Percentiles rank a stretch among this genome's conserved stretches.
phyloP scores from a whole-genome alignment of 2,888 invertebrate species.

The Neoaliturus tenellus region DNA sequence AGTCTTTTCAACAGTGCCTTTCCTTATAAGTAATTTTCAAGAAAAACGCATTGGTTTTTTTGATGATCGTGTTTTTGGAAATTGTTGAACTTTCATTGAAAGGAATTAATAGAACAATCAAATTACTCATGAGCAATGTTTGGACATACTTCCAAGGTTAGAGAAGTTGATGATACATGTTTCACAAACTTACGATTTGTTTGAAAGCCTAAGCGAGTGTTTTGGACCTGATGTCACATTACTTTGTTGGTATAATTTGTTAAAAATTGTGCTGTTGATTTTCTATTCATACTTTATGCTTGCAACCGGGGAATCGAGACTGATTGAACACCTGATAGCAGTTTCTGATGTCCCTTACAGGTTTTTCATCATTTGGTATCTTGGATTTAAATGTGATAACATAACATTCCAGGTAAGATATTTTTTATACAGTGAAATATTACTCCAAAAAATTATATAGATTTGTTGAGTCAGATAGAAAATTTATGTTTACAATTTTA shows the following conservation, averaged over 20 bases:
- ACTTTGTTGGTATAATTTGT: slow-evolving; percentile 7
- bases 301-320: neutral
- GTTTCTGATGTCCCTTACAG: slow-evolving; percentile 25
- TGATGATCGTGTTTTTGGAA: neutral
- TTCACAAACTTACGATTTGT: neutral
- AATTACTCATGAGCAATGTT: neutral
- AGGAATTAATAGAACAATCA: neutral
- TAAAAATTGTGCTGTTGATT: neutral
- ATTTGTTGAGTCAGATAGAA: too few relatives aligned
- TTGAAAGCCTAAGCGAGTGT: slow-evolving; percentile 4
- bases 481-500: too few relatives aligned
- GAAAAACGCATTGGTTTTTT: neutral
- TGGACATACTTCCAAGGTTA: neutral
- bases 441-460: too few relatives aligned
- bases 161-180: neutral
- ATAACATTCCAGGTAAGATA: slow-evolving; percentile 26
- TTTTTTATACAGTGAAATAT: too few relatives aligned
- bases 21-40: slow-evolving; percentile 13
- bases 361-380: slow-evolving; percentile 26
- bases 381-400: slow-evolving; percentile 27
- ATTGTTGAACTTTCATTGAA: slow-evolving; percentile 15
- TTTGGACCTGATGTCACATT: slow-evolving; percentile 8
- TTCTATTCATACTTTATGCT: slow-evolving; percentile 31
- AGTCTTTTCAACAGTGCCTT: neutral
- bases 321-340: neutral